These are phyloP conservation scores for Caenorhabditis tropicalis DNA, from an alignment of 1,140 invertebrate genomes.

Conservation along the genomic window DNA sequence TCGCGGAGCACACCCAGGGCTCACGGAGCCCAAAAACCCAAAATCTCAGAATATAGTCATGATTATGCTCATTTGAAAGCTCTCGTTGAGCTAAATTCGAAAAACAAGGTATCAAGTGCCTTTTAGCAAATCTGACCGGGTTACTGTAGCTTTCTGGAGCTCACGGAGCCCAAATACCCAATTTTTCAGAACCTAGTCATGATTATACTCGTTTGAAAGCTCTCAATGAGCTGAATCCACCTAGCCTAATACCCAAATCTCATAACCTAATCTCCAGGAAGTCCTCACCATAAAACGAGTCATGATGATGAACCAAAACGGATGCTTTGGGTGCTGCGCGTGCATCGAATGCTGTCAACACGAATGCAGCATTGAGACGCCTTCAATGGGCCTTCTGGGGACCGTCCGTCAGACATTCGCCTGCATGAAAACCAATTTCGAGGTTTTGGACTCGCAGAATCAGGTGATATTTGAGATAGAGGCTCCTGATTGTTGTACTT, in stretches of 20 bases:
- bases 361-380: background rate
- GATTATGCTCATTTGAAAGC: too few relatives aligned
- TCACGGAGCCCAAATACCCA: too few relatives aligned
- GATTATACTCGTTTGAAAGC: background rate
- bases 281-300: background rate
- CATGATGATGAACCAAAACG: background rate
- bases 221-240: background rate
- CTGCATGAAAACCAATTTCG: background rate
- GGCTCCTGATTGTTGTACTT: background rate
- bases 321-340: background rate
- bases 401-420: background rate
- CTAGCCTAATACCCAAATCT: background rate
- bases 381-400: background rate
- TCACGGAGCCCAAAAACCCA: too few relatives aligned
- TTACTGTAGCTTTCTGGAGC: too few relatives aligned
- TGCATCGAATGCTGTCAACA: background rate
- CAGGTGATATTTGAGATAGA: background rate
- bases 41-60: too few relatives aligned
- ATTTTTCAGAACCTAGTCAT: background rate
- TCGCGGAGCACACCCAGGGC: too few relatives aligned
- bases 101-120: too few relatives aligned
- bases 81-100: too few relatives aligned
- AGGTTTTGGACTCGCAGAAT: background rate
- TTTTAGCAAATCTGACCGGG: too few relatives aligned
- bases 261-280: background rate